phyloP scores from a whole-genome alignment of 2,797 vertebrate species.

The Anableps anableps region DNA sequence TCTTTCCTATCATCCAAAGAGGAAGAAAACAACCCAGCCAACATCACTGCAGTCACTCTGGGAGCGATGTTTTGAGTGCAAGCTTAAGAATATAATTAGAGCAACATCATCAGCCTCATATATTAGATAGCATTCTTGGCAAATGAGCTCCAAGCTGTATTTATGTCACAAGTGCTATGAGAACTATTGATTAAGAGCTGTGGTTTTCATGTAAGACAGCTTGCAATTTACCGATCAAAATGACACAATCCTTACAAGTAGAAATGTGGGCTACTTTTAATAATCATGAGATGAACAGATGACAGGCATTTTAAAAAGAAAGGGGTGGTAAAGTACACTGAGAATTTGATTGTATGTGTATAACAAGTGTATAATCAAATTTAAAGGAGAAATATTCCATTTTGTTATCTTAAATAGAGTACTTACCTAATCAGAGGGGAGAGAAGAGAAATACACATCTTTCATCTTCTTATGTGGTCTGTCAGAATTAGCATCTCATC shows the following conservation, averaged over 20 bases:
- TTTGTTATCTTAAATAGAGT: slow-evolving; percentile 28
- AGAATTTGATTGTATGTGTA: slow-evolving; percentile 6
- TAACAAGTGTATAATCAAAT: slow-evolving; percentile 21
- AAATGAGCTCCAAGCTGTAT: slow-evolving; percentile 28
- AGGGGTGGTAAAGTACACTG: slow-evolving; percentile 10
- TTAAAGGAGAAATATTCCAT: slow-evolving; percentile 16
- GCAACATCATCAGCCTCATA: slow-evolving; percentile 58
- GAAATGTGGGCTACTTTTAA: slow-evolving; percentile 30
- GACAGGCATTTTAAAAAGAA: slow-evolving; percentile 17
- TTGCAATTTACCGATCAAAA: slow-evolving; percentile 43
- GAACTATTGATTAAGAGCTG: slow-evolving; percentile 62
- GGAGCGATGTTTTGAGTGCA: slow-evolving; percentile 39
- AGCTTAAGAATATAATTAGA: slow-evolving; percentile 58
- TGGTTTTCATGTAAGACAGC: slow-evolving; percentile 43
- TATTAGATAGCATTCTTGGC: slow-evolving; percentile 65
- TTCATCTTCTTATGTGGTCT: slow-evolving; percentile 37
- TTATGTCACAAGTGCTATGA: slow-evolving; percentile 50
- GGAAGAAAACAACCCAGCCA: slow-evolving; percentile 39
- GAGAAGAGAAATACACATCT: slow-evolving; percentile 30
- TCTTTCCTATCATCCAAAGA: slow-evolving; percentile 50
- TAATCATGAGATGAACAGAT: slow-evolving; percentile 26
- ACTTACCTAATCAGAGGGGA: slow-evolving; percentile 33
- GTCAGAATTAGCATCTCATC: slow-evolving; percentile 41
- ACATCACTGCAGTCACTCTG: slow-evolving; percentile 29
- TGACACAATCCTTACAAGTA: slow-evolving; percentile 40